Conservation (phyloP, 2,888 invertebrate genomes). For the Scaptomyza reducta region DNA sequence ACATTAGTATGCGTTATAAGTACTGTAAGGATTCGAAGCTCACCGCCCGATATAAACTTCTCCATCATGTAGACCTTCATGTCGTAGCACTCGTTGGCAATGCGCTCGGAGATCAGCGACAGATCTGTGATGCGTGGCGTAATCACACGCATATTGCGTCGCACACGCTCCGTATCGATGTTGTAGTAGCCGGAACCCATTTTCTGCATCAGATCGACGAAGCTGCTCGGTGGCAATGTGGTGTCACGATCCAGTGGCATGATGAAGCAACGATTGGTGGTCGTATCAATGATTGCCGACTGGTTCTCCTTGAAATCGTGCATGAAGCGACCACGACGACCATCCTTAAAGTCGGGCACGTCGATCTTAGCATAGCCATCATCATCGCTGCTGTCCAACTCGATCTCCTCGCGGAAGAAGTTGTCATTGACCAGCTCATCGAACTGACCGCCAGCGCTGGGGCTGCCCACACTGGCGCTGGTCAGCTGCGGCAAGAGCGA, state of each 20-base stretch:
- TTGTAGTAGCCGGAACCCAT: conserved; percentile 92
- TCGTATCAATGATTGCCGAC: conserved; percentile 91
- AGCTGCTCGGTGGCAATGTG: conserved; percentile 91
- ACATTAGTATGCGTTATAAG: not conserved
- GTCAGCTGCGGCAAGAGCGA: conserved; percentile 66
- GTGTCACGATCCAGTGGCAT: conserved; percentile 93
- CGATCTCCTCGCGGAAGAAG: conserved; percentile 91
- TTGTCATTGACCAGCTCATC: conserved; percentile 77
- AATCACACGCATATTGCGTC: conserved; percentile 90
- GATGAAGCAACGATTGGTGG: conserved; percentile 92
- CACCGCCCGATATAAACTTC: conserved; percentile 88
- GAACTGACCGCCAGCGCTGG: conserved; percentile 30
- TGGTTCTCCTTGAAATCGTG: conserved; percentile 94
- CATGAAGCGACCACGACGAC: conserved; percentile 92
- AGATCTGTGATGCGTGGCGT: conserved; percentile 88
- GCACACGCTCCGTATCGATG: conserved; percentile 91
- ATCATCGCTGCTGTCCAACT: conserved; percentile 88
- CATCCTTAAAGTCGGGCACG: conserved; percentile 93
- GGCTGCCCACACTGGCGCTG: conserved; percentile 27
- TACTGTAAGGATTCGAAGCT: not conserved
- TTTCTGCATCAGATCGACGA: conserved; percentile 91
- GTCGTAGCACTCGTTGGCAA: conserved; percentile 88
- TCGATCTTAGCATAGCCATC: conserved; percentile 93
- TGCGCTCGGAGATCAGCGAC: conserved; percentile 88
- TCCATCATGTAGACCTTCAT: conserved; percentile 90